Evolutionary conservation across 2,113 vertebrate genomes (phyloP).

Genomic region (Ptychochromis oligacanthus): DNA sequence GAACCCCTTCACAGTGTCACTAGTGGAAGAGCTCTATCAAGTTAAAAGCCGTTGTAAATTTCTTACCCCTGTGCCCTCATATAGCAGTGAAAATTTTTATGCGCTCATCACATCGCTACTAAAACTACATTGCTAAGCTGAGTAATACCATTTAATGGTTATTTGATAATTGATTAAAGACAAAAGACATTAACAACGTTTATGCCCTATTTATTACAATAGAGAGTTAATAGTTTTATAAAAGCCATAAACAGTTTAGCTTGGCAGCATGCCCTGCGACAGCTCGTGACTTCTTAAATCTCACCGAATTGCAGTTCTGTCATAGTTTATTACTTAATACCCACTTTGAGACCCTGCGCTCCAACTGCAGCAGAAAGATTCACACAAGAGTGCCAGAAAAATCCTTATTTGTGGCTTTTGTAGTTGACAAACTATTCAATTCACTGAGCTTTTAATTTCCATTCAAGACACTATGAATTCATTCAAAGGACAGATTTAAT

Average conservation of each 20-base stretch:
- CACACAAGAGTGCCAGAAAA: neutral
- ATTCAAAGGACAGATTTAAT: neutral
- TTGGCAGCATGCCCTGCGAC: conserved; percentile 9
- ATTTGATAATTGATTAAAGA: conserved; percentile 32
- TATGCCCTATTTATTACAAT: neutral
- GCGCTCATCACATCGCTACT: neutral
- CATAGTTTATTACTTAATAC: conserved; percentile 9
- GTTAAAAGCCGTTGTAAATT: neutral
- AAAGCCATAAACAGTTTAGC: conserved; percentile 18
- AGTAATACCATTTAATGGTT: neutral
- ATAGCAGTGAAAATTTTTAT: conserved; percentile 7
- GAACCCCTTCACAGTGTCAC: neutral
- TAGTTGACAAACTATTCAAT: too few relatives aligned
- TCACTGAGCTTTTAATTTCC: too few relatives aligned
- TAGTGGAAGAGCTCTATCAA: conserved; percentile 4
- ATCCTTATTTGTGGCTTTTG: neutral
- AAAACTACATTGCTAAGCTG: neutral
- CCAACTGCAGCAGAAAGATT: neutral
- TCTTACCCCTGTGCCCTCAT: neutral
- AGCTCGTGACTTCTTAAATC: conserved; percentile 18
- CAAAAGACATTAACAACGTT: neutral
- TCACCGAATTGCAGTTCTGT: neutral
- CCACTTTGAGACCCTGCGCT: neutral
- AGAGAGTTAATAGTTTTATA: conserved; percentile 25
- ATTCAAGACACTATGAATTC: neutral